Evolutionary conservation across 2,113 vertebrate species (phyloP).

Genomic region (Ifrita kowaldi): DNA sequence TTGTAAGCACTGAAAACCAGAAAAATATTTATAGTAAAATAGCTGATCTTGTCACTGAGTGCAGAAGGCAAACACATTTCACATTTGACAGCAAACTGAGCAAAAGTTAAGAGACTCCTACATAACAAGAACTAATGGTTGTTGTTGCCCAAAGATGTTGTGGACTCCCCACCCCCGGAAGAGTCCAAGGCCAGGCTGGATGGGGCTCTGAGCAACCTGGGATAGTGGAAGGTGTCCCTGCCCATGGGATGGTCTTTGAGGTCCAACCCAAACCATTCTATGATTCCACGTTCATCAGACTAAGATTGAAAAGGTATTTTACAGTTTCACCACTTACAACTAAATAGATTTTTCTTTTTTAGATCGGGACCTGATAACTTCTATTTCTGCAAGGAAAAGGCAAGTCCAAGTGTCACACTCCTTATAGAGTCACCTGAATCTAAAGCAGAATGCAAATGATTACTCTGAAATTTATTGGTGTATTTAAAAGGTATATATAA

Average conservation of each 20-base stretch:
- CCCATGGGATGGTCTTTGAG: background rate
- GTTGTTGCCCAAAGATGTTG: background rate
- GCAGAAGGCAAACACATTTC: background rate
- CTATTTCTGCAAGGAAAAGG: background rate
- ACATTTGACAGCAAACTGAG: background rate
- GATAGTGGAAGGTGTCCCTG: background rate
- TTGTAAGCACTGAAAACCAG: background rate
- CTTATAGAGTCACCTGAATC: background rate
- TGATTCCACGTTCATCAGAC: background rate
- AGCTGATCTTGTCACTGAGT: background rate
- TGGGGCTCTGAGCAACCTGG: background rate
- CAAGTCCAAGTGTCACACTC: background rate
- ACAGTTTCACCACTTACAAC: background rate
- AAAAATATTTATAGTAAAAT: background rate
- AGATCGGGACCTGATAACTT: background rate
- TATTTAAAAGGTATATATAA: background rate
- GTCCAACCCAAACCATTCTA: background rate
- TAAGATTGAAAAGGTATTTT: background rate
- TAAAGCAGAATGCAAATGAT: background rate
- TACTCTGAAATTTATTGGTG: background rate
- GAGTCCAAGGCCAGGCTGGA: background rate
- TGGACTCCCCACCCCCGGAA: background rate
- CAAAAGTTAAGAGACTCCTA: background rate
- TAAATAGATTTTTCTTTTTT: background rate
- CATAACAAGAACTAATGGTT: background rate